phyloP scores from a whole-genome alignment of 2,113 vertebrate genomes.

The Panthera uncia region DNA sequence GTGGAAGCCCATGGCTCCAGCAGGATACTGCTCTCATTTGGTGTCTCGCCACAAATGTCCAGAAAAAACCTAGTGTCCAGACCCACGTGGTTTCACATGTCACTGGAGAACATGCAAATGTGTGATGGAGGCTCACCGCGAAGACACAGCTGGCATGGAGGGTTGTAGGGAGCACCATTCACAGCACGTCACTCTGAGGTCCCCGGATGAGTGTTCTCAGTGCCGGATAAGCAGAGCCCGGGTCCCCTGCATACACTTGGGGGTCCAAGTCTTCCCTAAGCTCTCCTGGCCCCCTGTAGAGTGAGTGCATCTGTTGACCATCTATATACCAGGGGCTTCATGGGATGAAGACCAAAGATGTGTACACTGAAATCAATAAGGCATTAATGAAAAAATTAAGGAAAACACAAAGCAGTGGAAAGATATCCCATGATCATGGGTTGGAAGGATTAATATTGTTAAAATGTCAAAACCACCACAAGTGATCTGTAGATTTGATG shows the following conservation, averaged over 20 bases:
- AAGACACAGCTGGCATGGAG: not conserved
- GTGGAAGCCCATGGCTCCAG: not conserved
- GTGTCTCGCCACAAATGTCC: not conserved
- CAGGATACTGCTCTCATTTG: not conserved
- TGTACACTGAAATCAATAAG: not conserved
- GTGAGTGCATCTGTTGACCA: too few species aligned
- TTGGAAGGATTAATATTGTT: too few species aligned
- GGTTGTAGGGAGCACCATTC: rapidly evolving
- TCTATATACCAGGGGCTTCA: too few species aligned
- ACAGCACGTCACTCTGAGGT: not conserved
- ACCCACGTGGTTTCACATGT: rapidly evolving
- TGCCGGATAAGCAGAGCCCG: not conserved
- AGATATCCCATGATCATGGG: too few species aligned
- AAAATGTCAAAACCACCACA: too few species aligned
- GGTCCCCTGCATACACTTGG: too few species aligned
- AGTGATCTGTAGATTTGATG: too few species aligned
- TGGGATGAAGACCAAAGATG: not conserved
- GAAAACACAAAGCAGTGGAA: not conserved
- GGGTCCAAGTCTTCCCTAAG: too few species aligned
- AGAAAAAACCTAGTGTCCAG: not conserved
- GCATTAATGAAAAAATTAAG: not conserved
- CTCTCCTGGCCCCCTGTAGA: too few species aligned
- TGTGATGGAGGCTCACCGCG: rapidly evolving
- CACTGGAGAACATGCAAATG: rapidly evolving
- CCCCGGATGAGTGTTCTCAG: not conserved